Conservation (phyloP, 2,888 invertebrate genomes). For the Diachrysia chrysitis region DNA sequence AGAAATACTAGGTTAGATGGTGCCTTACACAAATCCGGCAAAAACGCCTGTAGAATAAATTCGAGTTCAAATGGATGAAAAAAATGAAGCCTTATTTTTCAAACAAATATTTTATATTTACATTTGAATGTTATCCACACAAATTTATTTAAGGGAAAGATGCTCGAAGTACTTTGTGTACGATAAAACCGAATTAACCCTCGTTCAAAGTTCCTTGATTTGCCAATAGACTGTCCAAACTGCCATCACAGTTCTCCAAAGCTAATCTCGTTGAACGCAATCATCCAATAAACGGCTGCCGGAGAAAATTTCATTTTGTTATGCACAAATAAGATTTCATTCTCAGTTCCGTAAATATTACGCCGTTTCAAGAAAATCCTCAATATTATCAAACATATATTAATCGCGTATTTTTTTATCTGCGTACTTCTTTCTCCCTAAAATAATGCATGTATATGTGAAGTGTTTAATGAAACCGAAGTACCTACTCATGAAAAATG, state of each 20-base stretch:
- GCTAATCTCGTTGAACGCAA: slow-evolving; percentile 35
- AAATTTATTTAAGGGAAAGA: background rate
- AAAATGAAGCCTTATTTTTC: background rate
- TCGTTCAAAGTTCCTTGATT: slow-evolving; percentile 30
- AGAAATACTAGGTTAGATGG: too few relatives aligned
- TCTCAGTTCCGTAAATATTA: slow-evolving; percentile 11
- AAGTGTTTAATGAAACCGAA: slow-evolving; percentile 32
- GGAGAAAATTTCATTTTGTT: slow-evolving; percentile 33
- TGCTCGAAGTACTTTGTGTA: slow-evolving; percentile 6
- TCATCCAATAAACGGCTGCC: slow-evolving; percentile 32
- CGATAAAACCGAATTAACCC: slow-evolving; percentile 32
- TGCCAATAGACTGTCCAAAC: slow-evolving; percentile 43
- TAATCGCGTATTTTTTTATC: slow-evolving; percentile 3
- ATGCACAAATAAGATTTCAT: slow-evolving; percentile 25
- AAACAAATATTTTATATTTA: background rate
- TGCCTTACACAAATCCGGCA: too few relatives aligned
- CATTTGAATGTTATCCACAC: background rate
- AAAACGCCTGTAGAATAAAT: background rate
- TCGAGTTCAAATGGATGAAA: background rate
- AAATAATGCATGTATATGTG: slow-evolving; percentile 10
- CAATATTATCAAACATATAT: background rate
- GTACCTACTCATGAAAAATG: slow-evolving; percentile 54
- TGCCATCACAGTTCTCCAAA: slow-evolving; percentile 27
- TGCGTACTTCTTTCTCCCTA: background rate
- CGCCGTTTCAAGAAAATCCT: slow-evolving; percentile 5